Base-by-base conservation (phyloP, 2,113 vertebrate genomes). In the Anser cygnoides region DNA sequence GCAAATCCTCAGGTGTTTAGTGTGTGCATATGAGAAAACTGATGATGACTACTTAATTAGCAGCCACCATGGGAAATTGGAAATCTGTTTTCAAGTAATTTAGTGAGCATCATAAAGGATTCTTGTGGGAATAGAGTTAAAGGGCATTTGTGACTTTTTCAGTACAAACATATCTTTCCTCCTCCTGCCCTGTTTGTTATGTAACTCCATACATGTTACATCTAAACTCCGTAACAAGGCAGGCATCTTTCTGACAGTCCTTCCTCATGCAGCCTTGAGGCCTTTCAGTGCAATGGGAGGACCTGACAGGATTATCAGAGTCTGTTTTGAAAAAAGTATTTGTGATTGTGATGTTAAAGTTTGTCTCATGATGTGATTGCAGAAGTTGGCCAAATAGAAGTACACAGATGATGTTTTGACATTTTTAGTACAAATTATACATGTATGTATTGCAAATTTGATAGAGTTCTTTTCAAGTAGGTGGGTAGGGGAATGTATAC, bases 41-140 rank as follows among this genome's bases (percentile, higher is more conserved):
- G 21, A 49, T 80, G 63, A 81, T 80, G 63, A 81, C 23, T 41
- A 10, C 11, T 74, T 35, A 29, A 4, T 87, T 89, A 63, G 52
- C 29, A 77, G 71, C 57, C n/a, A 49, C 37, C 46, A 33, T 89
- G 37, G 79, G 83, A 90, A 90, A 83, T 37, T 54, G 55, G 49
- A 94, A 81, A 84, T 86, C 35, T 57, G 9, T 52, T 90, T 94
- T 87, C 62, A 78, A 61, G 43, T 37, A 61, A 20, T 73, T 83
- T 73, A n/a, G 4, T 77, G 88, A 79, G 35, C 63, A 74, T 91
- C 43, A 65, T 25, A 41, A 21, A 92, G 33, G 8, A 10, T 89
- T 81, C 33, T 71, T 91, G 13, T 72, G 33, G 18, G 66, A 88
- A n/a, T 39, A 57, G 43, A 62, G 22, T 84, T 72, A 41, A 65